These are phyloP conservation scores for Gastrophryne carolinensis DNA, from an alignment of 2,797 vertebrate genomes.

Conservation along the genomic window DNA sequence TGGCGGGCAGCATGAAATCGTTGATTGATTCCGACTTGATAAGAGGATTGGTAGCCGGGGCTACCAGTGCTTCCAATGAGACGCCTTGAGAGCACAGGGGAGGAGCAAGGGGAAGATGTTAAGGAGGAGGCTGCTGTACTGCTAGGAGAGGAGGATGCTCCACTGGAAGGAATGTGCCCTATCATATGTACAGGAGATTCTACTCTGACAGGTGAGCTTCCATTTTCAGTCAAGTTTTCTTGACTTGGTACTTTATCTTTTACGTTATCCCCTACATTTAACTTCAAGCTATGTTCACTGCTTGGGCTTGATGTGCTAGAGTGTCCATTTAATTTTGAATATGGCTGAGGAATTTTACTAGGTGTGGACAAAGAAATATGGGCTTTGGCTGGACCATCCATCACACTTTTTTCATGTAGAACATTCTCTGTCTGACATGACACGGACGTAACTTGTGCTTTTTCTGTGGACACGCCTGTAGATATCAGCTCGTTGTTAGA, in stretches of 20 bases:
- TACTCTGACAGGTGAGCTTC: slow-evolving; percentile 61
- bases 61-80: slow-evolving; percentile 76
- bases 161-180: slow-evolving; percentile 64
- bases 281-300: slow-evolving; percentile 45
- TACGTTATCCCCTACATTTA: slow-evolving; percentile 53
- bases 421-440: slow-evolving; percentile 77
- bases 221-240: slow-evolving; percentile 72
- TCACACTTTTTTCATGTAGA: slow-evolving; percentile 53
- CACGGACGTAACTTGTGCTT: slow-evolving; percentile 60
- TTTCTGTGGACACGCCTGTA: slow-evolving; percentile 59
- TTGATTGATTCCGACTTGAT: slow-evolving; percentile 93
- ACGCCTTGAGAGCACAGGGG: slow-evolving; percentile 85
- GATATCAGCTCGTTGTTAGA: slow-evolving; percentile 25
- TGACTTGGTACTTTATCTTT: slow-evolving; percentile 60
- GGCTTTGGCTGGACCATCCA: slow-evolving; percentile 46
- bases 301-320: slow-evolving; percentile 65
- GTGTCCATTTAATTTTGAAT: slow-evolving; percentile 72
- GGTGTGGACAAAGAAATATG: slow-evolving; percentile 45
- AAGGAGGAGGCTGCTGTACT: slow-evolving; percentile 91
- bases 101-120: slow-evolving; percentile 91
- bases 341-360: slow-evolving; percentile 51
- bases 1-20: slow-evolving; percentile 94
- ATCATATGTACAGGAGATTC: slow-evolving; percentile 68
- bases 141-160: slow-evolving; percentile 77
- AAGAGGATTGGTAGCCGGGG: slow-evolving; percentile 85